phyloP scores from a whole-genome alignment of 2,888 invertebrate species.

The Micoletzkya japonica region DNA sequence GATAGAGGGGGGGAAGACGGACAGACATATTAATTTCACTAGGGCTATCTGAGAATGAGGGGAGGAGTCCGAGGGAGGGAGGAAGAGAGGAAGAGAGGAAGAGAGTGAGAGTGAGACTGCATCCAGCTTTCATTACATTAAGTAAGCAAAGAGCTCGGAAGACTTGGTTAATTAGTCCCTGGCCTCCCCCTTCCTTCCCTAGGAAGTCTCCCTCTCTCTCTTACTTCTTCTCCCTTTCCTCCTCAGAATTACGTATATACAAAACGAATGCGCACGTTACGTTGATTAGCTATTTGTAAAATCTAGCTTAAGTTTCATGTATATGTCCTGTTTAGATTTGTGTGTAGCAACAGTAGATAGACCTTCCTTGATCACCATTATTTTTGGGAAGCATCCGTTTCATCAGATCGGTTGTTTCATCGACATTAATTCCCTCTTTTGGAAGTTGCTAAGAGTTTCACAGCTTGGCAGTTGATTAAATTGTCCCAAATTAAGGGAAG shows the following conservation, averaged over 20 bases:
- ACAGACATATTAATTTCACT: slow-evolving; percentile 22
- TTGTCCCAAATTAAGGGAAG: too few species aligned
- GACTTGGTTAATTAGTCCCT: slow-evolving; percentile 28
- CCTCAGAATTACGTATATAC: neutral
- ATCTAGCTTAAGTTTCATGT: too few species aligned
- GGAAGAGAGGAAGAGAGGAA: neutral
- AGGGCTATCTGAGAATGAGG: neutral
- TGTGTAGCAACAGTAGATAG: too few species aligned
- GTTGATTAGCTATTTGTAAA: too few species aligned
- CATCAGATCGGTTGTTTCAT: too few species aligned
- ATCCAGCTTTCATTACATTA: slow-evolving; percentile 27
- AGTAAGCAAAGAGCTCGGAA: slow-evolving; percentile 29
- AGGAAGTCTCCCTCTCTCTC: neutral
- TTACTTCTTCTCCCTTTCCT: neutral
- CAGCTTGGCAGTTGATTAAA: too few species aligned
- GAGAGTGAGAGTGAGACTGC: neutral
- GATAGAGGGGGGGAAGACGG: slow-evolving; percentile 10
- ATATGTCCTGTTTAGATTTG: too few species aligned
- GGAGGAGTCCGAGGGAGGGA: neutral
- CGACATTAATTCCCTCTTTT: too few species aligned
- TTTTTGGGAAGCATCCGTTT: too few species aligned
- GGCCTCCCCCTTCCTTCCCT: neutral
- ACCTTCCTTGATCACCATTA: too few species aligned
- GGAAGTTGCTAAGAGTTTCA: too few species aligned
- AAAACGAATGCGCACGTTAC: neutral